Base-by-base conservation (phyloP, 2,888 invertebrate species). In the Microctonus brassicae region DNA sequence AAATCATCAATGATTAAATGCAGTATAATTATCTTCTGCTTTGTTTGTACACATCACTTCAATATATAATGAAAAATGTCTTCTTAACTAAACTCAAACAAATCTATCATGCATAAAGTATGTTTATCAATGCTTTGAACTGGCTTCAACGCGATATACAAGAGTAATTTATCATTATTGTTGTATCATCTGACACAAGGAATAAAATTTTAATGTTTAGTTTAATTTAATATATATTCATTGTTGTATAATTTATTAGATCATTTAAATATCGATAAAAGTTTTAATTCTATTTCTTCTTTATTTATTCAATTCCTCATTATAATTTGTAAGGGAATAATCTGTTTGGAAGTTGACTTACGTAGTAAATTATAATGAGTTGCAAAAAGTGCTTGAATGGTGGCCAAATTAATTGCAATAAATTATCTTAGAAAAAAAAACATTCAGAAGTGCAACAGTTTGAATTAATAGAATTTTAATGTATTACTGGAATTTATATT, bases 91-190 rank as follows among this genome's bases (percentile, higher is more conserved):
- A 29, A 22, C 20, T 47, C 52, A 58, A 52, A 13, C 42, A 34
- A 70, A 70, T 64, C 64, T 29, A 70, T 70, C 70, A 70, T 58
- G 34, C 47, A 29, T 64, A 64, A 58, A 47, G 34, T 26, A 33
- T 58, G 34, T 42, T 58, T 22, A 70, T 70, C 47, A 58, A 13
- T 66, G 57, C 36, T 57, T 53, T 53, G 22, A 22, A 5, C 2
- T 47, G 11, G 11, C 20, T 24, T 52, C 33, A 29, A 33, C 22
- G 29, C 13, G 57, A 42, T 24, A 47, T 42, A 33, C 39, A 57
- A 58, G 34, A 42, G 29, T 29, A 24, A 64, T 64, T 57, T 58
- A 22, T 29, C n/a, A 39, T 17, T 39, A 13, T 36, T 17, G 22
- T 26, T 47, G 9, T 33, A 34, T 33, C 13, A 55, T 13, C 11